A percentile compares a stretch with the other conserved stretches of the same genome.
Evolutionary conservation across 1,140 invertebrate species (phyloP).

Genomic region (Drosophila sproati): DNA sequence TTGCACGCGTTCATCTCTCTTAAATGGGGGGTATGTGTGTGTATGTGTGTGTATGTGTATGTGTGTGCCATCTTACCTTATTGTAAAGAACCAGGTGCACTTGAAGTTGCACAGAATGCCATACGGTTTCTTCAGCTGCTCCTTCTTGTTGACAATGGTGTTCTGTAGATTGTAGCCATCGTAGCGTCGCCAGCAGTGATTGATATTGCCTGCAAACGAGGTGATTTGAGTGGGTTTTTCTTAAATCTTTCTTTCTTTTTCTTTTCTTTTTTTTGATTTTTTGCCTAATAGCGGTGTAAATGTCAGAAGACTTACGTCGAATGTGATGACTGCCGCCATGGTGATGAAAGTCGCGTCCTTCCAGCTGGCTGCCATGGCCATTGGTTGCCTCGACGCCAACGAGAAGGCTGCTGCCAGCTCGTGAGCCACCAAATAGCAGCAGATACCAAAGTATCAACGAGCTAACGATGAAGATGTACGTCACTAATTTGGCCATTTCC

Average conservation of each 20-base stretch:
- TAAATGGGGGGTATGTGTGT: neutral
- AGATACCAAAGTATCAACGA: slow-evolving; percentile 78
- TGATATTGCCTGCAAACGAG: slow-evolving; percentile 67
- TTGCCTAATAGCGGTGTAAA: neutral
- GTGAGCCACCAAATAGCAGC: slow-evolving; percentile 63
- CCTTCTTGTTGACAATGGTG: slow-evolving; percentile 80
- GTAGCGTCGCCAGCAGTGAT: slow-evolving; percentile 83
- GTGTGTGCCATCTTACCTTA: slow-evolving; percentile 54
- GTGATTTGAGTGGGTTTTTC: neutral
- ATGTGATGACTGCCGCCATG: slow-evolving; percentile 81
- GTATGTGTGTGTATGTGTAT: neutral
- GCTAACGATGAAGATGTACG: slow-evolving; percentile 76
- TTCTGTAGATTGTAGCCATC: slow-evolving; percentile 83
- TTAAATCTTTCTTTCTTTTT: neutral
- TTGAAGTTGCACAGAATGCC: slow-evolving; percentile 83
- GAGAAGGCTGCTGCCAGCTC: slow-evolving; percentile 19
- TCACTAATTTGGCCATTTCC: slow-evolving; percentile 81
- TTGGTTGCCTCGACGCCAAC: slow-evolving; percentile 70
- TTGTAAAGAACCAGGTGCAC: slow-evolving; percentile 84
- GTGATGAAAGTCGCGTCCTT: slow-evolving; percentile 78
- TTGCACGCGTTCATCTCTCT: neutral
- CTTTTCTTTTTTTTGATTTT: neutral
- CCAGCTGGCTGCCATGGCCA: slow-evolving; percentile 75
- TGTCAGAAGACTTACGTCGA: slow-evolving; percentile 61
- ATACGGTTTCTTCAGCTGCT: slow-evolving; percentile 83